These are phyloP conservation scores for Drosophila koepferae DNA, from an alignment of 2,888 invertebrate genomes.

Conservation along the genomic window DNA sequence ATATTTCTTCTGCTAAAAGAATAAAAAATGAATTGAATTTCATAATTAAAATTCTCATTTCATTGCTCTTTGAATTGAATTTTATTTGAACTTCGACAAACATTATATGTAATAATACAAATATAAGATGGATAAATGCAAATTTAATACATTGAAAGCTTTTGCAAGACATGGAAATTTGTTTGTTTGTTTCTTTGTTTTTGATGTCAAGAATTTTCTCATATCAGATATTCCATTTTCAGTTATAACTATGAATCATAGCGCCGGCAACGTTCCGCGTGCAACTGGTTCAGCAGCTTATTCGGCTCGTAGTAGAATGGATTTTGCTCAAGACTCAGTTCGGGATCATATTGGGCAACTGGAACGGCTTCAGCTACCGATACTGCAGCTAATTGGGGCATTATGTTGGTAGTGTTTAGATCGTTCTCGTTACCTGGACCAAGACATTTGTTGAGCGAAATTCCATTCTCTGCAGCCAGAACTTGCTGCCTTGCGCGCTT, in stretches of 20 bases:
- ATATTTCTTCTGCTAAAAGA: too few species aligned
- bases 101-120: neutral
- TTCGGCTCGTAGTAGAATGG: conserved; percentile 45
- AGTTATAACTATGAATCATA: too few species aligned
- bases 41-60: too few species aligned
- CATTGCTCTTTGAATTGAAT: neutral
- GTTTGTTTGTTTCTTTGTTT: too few species aligned
- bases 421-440: neutral
- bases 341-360: conserved; percentile 15
- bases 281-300: conserved; percentile 18
- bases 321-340: conserved; percentile 25
- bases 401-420: neutral
- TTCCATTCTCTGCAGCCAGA: neutral
- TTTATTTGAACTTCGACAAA: neutral
- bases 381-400: neutral
- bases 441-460: neutral
- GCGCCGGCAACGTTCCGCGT: conserved; percentile 29
- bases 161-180: neutral
- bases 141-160: neutral
- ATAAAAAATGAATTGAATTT: too few species aligned
- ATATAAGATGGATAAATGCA: neutral
- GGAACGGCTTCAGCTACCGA: neutral
- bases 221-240: too few species aligned
- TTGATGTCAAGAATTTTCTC: neutral
- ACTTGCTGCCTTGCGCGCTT: neutral